Conservation (phyloP, 2,888 invertebrate genomes). For the Geotrupes spiniger region DNA sequence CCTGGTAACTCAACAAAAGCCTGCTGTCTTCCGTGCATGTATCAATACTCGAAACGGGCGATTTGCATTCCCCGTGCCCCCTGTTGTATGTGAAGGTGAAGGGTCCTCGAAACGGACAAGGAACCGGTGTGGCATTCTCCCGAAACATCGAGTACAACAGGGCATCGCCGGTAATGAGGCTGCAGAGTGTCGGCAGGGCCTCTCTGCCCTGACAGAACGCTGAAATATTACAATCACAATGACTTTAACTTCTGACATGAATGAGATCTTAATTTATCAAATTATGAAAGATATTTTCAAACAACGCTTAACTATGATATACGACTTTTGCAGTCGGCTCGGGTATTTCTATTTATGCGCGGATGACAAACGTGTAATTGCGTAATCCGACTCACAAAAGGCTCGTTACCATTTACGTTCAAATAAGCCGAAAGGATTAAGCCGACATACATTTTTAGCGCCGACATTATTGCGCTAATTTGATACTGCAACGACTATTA, state of each 20-base stretch:
- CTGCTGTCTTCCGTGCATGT: constrained; percentile 92
- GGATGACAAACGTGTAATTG: constrained; percentile 16
- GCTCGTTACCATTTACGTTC: constrained; percentile 15
- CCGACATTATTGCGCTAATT: too few species aligned
- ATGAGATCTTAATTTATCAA: constrained; percentile 23
- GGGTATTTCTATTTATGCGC: constrained; percentile 18
- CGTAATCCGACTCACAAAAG: constrained; percentile 19
- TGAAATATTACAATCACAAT: constrained; percentile 48
- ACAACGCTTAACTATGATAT: constrained; percentile 22
- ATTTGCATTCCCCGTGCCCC: constrained; percentile 85
- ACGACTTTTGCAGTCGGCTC: constrained; percentile 13
- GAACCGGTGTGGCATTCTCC: constrained; percentile 81
- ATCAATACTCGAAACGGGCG: constrained; percentile 88
- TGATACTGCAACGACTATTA: too few species aligned
- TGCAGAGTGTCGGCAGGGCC: constrained; percentile 76
- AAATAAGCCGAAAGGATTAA: constrained; percentile 12
- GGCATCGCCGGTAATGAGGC: constrained; percentile 85
- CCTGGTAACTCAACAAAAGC: constrained; percentile 86
- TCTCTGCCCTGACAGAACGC: constrained; percentile 74
- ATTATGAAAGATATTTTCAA: constrained; percentile 20
- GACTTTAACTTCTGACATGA: constrained; percentile 1
- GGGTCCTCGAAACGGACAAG: constrained; percentile 85
- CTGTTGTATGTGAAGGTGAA: constrained; percentile 92
- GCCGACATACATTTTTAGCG: too few species aligned
- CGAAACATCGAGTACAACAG: constrained; percentile 86